Percentiles rank a stretch among this genome's conserved stretches.
phyloP scores from a whole-genome alignment of 2,888 invertebrate genomes.

The Dryomyza anilis region DNA sequence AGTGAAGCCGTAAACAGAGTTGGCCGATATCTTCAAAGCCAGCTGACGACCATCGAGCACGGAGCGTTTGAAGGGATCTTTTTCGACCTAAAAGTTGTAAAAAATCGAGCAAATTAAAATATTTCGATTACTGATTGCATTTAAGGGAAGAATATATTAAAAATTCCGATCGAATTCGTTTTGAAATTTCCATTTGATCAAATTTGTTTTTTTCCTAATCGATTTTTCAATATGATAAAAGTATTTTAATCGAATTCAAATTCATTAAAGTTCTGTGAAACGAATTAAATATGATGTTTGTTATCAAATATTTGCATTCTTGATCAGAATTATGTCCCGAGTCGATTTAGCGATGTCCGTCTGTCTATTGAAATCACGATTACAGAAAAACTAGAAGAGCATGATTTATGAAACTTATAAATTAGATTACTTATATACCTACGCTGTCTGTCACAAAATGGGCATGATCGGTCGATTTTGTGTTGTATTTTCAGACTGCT shows the following conservation, averaged over 20 bases:
- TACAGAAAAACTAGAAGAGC: too few relatives aligned
- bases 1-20: constrained; percentile 99
- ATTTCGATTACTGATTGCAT: background rate
- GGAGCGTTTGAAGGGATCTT: constrained; percentile 89
- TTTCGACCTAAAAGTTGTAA: constrained; percentile 70
- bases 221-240: background rate
- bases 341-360: too few relatives aligned
- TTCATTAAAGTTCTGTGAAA: background rate
- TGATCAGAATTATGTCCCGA: too few relatives aligned
- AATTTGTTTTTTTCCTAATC: background rate
- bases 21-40: constrained; percentile 97
- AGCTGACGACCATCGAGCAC: constrained; percentile 96
- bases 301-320: too few relatives aligned
- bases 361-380: too few relatives aligned
- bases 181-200: background rate
- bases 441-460: too few relatives aligned
- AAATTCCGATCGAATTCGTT: too few relatives aligned
- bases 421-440: too few relatives aligned
- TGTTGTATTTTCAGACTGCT: too few relatives aligned
- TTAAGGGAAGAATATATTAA: background rate
- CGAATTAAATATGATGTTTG: background rate
- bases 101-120: background rate
- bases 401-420: too few relatives aligned
- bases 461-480: too few relatives aligned
- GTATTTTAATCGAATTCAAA: background rate